A percentile compares a stretch with the other conserved stretches of the same genome.
phyloP scores from a whole-genome alignment of 2,797 vertebrate genomes.

The Channa striata region DNA sequence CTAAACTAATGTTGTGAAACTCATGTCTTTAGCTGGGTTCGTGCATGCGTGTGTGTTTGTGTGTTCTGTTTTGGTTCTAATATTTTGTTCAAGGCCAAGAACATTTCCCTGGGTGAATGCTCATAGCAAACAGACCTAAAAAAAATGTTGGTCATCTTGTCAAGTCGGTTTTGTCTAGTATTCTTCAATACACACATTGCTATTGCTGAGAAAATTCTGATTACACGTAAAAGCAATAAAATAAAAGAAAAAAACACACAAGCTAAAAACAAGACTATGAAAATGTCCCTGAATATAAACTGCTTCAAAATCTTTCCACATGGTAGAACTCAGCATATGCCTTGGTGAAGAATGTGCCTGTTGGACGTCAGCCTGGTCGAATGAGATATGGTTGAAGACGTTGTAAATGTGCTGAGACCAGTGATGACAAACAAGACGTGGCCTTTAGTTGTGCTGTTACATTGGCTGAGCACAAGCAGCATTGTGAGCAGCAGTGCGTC shows the following conservation, averaged over 20 bases:
- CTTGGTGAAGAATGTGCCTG: background rate
- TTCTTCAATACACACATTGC: no score
- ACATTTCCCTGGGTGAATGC: no score
- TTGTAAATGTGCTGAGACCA: slow-evolving; percentile 35
- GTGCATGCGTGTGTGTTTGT: no score
- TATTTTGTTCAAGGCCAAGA: no score
- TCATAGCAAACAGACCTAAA: background rate
- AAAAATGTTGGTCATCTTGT: background rate
- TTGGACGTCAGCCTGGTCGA: slow-evolving; percentile 1
- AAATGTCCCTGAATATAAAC: background rate
- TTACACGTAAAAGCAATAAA: no score
- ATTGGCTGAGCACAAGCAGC: slow-evolving; percentile 17
- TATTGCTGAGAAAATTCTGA: background rate
- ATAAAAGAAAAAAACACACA: background rate
- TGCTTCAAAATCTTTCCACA: background rate
- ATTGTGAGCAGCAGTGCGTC: slow-evolving; percentile 20
- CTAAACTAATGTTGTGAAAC: no score
- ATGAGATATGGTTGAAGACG: slow-evolving; percentile 24
- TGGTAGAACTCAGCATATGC: background rate
- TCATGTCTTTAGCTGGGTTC: no score
- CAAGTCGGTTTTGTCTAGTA: no score
- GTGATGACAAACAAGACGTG: slow-evolving; percentile 40
- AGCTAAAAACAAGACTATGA: background rate
- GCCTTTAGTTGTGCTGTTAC: slow-evolving; percentile 21
- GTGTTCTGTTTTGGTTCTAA: no score